These are phyloP conservation scores for Lasioglossum leucozonium DNA, from an alignment of 2,888 invertebrate genomes.

Conservation along the genomic window DNA sequence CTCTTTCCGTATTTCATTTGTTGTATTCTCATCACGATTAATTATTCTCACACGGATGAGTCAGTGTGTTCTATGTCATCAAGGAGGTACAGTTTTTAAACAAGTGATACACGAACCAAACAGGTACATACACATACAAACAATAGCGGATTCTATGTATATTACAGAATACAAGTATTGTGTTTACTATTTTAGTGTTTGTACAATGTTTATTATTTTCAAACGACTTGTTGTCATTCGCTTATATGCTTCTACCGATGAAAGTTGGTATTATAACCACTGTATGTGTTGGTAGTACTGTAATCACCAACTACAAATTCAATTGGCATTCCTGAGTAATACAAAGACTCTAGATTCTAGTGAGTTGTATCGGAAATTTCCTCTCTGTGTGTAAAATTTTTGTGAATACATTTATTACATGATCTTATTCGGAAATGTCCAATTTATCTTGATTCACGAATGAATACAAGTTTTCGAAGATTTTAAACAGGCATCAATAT, in stretches of 20 bases:
- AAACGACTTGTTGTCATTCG: not conserved
- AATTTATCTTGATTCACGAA: not conserved
- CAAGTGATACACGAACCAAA: not conserved
- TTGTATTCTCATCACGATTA: not conserved
- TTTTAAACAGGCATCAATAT: not conserved
- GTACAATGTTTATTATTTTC: not conserved
- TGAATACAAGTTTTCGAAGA: not conserved
- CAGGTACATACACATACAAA: not conserved
- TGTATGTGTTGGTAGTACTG: not conserved
- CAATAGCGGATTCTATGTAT: not conserved
- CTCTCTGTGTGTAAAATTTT: not conserved
- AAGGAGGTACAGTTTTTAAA: not conserved
- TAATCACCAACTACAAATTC: not conserved
- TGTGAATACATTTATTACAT: not conserved
- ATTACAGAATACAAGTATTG: not conserved
- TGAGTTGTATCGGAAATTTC: not conserved
- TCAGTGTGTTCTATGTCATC: not conserved
- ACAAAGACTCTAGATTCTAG: not conserved
- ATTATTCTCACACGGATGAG: not conserved
- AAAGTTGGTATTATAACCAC: slow-evolving; percentile 7
- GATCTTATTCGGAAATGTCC: not conserved
- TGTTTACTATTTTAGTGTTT: not conserved
- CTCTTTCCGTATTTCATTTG: not conserved
- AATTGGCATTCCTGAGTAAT: not conserved
- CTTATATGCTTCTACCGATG: not conserved